These are phyloP conservation scores for Cydia pomonella DNA, from an alignment of 1,140 invertebrate genomes.

Conservation along the genomic window DNA sequence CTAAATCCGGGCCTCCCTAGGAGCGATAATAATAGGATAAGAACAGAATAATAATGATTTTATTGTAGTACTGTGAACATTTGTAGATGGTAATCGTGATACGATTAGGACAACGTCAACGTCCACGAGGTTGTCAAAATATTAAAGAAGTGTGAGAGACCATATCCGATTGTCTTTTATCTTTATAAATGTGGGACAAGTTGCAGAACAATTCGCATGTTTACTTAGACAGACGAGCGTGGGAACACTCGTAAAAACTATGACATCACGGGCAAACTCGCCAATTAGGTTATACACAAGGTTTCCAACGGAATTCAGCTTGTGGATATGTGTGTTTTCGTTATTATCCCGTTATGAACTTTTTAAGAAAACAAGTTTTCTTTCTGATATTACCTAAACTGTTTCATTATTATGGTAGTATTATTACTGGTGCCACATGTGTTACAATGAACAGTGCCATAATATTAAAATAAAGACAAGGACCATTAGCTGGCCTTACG, in stretches of 20 bases:
- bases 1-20: no score
- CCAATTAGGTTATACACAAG: slow-evolving; percentile 8
- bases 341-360: not conserved
- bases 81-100: no score
- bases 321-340: not conserved
- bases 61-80: no score
- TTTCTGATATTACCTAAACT: not conserved
- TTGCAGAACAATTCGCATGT: slow-evolving; percentile 11
- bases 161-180: not conserved
- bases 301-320: not conserved
- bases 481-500: no score
- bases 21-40: no score
- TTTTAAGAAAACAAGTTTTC: not conserved
- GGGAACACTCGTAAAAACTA: slow-evolving; percentile 15
- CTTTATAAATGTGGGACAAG: not conserved
- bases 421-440: not conserved
- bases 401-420: not conserved
- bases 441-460: not conserved
- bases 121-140: not conserved
- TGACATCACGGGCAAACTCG: slow-evolving; percentile 1
- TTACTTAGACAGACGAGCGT: not conserved
- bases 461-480: not conserved
- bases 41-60: no score
- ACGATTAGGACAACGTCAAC: not conserved
- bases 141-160: not conserved